phyloP scores from a whole-genome alignment of 2,888 invertebrate genomes.

The Elysia crispata region DNA sequence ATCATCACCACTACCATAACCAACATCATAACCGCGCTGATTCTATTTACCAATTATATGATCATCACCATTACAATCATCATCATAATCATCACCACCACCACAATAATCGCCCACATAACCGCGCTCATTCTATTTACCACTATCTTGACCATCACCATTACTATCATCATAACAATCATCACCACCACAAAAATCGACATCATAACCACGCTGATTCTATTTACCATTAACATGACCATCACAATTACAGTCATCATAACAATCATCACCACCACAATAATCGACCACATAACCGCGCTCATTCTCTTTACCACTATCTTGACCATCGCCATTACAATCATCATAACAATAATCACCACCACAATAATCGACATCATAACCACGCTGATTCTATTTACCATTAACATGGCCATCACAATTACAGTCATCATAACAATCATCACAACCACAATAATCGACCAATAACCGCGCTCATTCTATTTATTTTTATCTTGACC shows the following conservation, averaged over 20 bases:
- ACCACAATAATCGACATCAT: conserved; percentile 15
- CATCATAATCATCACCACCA: background rate
- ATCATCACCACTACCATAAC: background rate
- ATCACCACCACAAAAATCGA: conserved; percentile 5
- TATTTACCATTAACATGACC: conserved; percentile 7
- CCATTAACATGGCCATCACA: conserved; percentile 6
- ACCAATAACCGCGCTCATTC: background rate
- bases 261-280: conserved; percentile 9
- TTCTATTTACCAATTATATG: no score
- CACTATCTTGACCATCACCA: conserved; percentile 16
- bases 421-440: conserved; percentile 6
- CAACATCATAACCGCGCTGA: background rate
- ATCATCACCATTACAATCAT: background rate
- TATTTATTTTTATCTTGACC: conserved; percentile 1
- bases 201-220: conserved; percentile 3
- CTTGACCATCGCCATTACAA: conserved; percentile 4
- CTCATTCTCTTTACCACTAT: conserved; percentile 5
- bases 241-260: background rate
- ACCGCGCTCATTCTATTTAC: background rate
- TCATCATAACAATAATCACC: conserved; percentile 16
- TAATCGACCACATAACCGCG: background rate
- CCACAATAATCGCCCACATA: background rate
- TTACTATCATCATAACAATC: conserved; percentile 12
- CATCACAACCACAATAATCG: background rate
- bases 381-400: background rate